These are phyloP conservation scores for Glossosoma conforme DNA, from an alignment of 1,140 invertebrate genomes.

Conservation along the genomic window DNA sequence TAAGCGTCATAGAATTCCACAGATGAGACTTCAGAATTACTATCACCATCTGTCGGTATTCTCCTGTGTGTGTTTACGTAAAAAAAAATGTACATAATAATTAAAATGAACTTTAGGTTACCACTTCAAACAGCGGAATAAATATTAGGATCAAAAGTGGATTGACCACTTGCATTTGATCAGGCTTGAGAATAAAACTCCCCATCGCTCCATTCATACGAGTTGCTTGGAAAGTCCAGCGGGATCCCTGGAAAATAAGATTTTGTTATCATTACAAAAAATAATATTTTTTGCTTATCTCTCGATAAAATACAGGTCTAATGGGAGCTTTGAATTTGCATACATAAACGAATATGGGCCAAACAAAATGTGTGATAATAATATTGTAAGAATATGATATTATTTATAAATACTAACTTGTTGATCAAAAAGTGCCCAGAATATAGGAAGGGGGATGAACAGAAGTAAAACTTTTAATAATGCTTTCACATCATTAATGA, in stretches of 20 bases:
- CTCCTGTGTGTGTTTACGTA: no score
- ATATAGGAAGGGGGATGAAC: constrained; percentile 74
- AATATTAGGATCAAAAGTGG: constrained; percentile 71
- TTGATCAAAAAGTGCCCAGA: constrained; percentile 80
- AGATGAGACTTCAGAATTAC: no score
- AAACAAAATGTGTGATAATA: no score
- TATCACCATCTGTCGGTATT: no score
- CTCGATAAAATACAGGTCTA: no score
- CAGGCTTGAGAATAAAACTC: constrained; percentile 62
- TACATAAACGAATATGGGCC: no score
- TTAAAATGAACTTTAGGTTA: no score
- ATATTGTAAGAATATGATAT: neutral
- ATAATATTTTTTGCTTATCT: no score
- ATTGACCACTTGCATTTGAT: constrained; percentile 79
- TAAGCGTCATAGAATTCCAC: no score
- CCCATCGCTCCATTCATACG: constrained; percentile 63
- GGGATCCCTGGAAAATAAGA: constrained; percentile 50
- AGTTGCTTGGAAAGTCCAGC: constrained; percentile 60
- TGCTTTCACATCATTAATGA: constrained; percentile 67
- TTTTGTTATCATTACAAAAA: no score
- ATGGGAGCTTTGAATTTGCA: no score
- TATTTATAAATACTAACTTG: constrained; percentile 45
- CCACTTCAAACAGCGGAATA: constrained; percentile 74
- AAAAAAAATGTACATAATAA: no score
- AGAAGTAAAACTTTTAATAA: constrained; percentile 64